Conservation (phyloP, 2,797 vertebrate species). For the Crocodylus rhombifer region DNA sequence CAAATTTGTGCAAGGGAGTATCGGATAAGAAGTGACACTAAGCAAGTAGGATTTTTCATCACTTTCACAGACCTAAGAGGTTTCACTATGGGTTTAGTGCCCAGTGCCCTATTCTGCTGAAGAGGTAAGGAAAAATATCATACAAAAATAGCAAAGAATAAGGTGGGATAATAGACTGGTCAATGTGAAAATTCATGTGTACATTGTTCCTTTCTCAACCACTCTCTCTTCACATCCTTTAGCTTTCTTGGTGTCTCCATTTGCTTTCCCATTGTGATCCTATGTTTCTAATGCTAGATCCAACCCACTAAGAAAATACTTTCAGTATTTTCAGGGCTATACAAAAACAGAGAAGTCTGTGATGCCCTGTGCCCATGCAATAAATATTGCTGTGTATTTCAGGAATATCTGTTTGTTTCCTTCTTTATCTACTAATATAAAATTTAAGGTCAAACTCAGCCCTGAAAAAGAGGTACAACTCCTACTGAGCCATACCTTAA, state of each 20-base stretch:
- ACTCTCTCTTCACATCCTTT: neutral
- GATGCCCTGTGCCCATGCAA: neutral
- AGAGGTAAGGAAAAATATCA: neutral
- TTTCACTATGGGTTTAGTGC: neutral
- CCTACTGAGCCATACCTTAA: neutral
- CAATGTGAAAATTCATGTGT: neutral
- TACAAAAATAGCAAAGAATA: neutral
- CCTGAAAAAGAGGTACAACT: neutral
- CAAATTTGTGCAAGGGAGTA: neutral
- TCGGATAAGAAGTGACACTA: neutral
- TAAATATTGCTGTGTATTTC: neutral
- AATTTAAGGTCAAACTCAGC: neutral
- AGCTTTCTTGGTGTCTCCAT: rapidly evolving
- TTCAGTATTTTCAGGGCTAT: neutral
- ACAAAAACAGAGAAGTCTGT: neutral
- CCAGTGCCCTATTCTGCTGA: neutral
- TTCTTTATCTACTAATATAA: neutral
- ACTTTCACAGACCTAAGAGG: neutral
- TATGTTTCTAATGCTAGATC: rapidly evolving
- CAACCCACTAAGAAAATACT: neutral
- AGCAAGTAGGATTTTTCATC: neutral
- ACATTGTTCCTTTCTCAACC: neutral
- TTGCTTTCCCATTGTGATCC: neutral
- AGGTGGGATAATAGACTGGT: neutral
- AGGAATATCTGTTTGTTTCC: neutral